phyloP scores from a whole-genome alignment of 2,888 invertebrate species.

The Sympetrum striolatum region DNA sequence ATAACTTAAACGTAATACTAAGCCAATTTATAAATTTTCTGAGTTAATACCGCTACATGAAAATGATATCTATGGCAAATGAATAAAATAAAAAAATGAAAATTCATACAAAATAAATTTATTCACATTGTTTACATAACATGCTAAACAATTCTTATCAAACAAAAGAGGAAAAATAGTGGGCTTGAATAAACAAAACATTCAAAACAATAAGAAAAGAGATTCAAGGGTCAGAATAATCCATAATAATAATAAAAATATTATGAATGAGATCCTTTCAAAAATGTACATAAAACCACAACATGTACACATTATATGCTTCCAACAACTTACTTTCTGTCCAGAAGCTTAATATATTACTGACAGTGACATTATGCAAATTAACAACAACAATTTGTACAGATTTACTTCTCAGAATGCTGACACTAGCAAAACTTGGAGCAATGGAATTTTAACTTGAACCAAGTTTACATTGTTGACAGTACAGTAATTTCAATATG shows the following conservation, averaged over 20 bases:
- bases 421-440: not conserved
- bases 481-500: not conserved
- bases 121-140: conserved; percentile 30
- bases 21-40: no score
- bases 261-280: conserved; percentile 18
- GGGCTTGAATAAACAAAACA: conserved; percentile 45
- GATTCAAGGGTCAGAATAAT: not conserved
- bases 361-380: not conserved
- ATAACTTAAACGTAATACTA: no score
- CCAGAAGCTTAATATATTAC: not conserved
- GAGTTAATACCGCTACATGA: not conserved
- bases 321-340: not conserved
- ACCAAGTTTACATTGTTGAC: not conserved
- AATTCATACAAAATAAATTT: conserved; percentile 44
- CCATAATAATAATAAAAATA: not conserved
- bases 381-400: conserved; percentile 42
- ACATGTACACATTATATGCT: not conserved
- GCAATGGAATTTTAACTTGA: not conserved
- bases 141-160: conserved; percentile 18
- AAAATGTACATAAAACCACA: conserved; percentile 11
- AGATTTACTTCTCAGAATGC: not conserved
- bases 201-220: conserved; percentile 46
- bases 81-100: conserved; percentile 29
- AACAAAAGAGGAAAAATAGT: conserved; percentile 34
- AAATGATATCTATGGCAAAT: not conserved